Conservation (phyloP, 2,113 vertebrate genomes). For the Gila orcuttii region DNA sequence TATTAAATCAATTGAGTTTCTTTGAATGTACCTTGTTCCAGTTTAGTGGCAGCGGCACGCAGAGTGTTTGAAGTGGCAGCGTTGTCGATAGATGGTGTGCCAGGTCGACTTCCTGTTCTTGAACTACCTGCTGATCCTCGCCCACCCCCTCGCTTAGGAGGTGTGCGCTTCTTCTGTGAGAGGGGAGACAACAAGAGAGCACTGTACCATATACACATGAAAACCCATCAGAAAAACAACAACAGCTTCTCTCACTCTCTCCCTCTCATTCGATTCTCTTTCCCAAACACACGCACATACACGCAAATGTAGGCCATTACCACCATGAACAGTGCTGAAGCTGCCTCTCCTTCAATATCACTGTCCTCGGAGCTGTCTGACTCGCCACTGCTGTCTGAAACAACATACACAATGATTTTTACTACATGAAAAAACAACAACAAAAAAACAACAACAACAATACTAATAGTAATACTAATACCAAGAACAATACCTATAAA, state of each 20-base stretch:
- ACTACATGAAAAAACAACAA: neutral
- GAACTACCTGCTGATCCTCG: slow-evolving; percentile 88
- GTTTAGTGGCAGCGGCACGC: slow-evolving; percentile 85
- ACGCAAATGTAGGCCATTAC: slow-evolving; percentile 56
- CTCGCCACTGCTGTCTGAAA: slow-evolving; percentile 89
- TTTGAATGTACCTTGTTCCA: slow-evolving; percentile 81
- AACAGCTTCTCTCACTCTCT: neutral
- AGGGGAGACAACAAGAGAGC: neutral
- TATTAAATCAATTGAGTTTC: neutral
- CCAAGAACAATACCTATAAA: neutral
- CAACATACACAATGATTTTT: neutral
- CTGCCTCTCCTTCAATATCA: slow-evolving; percentile 88
- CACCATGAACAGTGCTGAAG: slow-evolving; percentile 89
- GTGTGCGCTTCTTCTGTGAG: slow-evolving; percentile 85
- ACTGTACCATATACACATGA: slow-evolving; percentile 11
- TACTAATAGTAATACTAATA: no score
- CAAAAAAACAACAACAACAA: neutral
- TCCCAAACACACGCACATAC: slow-evolving; percentile 35
- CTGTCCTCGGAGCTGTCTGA: slow-evolving; percentile 92
- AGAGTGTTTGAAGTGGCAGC: slow-evolving; percentile 83
- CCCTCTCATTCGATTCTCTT: neutral
- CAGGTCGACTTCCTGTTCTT: slow-evolving; percentile 83
- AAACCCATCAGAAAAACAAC: neutral
- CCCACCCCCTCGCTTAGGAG: slow-evolving; percentile 83
- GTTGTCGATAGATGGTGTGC: slow-evolving; percentile 82